phyloP scores from a whole-genome alignment of 53 echinoderm and acorn worm species.

The Patiria pectinifera region DNA sequence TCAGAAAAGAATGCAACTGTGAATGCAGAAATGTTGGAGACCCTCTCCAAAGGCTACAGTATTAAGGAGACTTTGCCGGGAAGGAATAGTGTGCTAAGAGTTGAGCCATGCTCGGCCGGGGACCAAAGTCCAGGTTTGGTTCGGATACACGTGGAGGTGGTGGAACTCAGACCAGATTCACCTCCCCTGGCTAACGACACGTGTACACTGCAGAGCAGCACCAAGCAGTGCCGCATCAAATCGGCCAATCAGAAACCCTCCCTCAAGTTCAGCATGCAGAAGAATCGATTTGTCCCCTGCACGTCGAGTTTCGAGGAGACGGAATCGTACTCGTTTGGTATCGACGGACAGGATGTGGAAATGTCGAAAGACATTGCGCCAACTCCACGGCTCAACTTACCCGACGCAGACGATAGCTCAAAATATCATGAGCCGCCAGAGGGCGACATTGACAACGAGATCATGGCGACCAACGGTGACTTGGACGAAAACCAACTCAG shows the following conservation, averaged over 20 bases:
- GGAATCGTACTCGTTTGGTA: slow-evolving; percentile 53
- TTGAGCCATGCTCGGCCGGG: slow-evolving; percentile 29
- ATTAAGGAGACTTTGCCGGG: slow-evolving; percentile 12
- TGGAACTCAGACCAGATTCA: slow-evolving; percentile 68
- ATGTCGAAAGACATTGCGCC: background rate
- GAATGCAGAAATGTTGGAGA: background rate
- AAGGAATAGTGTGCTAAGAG: slow-evolving; percentile 17
- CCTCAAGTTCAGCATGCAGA: slow-evolving; percentile 58
- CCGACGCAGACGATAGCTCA: slow-evolving; percentile 16
- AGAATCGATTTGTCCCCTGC: slow-evolving; percentile 73
- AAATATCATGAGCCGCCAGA: background rate
- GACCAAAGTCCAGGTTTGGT: slow-evolving; percentile 33
- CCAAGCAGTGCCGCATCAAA: slow-evolving; percentile 49
- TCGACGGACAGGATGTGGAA: background rate
- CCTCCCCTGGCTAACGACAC: slow-evolving; percentile 43
- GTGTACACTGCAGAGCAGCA: slow-evolving; percentile 63
- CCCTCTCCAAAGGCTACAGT: background rate
- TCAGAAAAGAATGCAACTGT: background rate
- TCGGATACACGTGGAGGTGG: slow-evolving; percentile 69
- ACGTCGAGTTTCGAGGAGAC: slow-evolving; percentile 49
- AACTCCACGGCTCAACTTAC: background rate
- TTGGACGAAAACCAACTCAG: background rate
- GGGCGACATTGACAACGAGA: background rate
- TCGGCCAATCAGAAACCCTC: slow-evolving; percentile 31
- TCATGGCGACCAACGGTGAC: background rate